Conservation (phyloP, 1,140 invertebrate genomes). For the Papilio aristodemus region DNA sequence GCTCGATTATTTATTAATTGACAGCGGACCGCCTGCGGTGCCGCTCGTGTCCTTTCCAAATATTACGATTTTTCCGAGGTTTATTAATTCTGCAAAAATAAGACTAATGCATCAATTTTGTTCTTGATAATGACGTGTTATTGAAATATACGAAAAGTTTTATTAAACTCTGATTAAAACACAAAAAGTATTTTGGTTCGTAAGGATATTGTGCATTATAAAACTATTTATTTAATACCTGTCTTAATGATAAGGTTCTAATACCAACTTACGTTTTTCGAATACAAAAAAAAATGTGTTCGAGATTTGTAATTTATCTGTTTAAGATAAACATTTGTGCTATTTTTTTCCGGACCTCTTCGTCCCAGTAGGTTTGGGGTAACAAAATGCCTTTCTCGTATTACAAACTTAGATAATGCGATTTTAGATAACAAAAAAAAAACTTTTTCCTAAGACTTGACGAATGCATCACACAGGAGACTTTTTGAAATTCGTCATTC, state of each 20-base stretch:
- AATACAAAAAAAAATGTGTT: constrained; percentile 27
- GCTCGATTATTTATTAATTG: constrained; percentile 65
- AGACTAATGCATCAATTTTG: constrained; percentile 20
- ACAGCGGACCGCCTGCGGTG: constrained; percentile 51
- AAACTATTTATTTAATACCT: background rate
- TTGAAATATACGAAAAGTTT: background rate
- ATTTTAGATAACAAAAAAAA: constrained; percentile 49
- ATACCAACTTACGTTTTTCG: background rate
- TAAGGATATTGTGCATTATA: background rate
- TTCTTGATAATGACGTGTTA: background rate
- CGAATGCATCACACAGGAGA: background rate
- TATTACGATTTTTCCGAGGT: constrained; percentile 38
- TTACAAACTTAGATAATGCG: constrained; percentile 64
- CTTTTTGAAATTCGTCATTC: background rate
- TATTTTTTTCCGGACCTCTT: constrained; percentile 44
- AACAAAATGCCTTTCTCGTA: constrained; percentile 61
- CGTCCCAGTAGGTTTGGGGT: constrained; percentile 40
- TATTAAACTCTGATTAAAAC: background rate
- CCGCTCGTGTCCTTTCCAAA: constrained; percentile 45
- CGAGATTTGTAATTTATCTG: constrained; percentile 40
- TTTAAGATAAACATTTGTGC: constrained; percentile 43
- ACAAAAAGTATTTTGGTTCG: background rate
- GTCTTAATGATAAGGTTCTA: background rate
- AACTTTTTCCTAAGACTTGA: constrained; percentile 34
- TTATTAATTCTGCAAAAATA: background rate